phyloP scores from a whole-genome alignment of 2,113 vertebrate genomes.

The Bothrops jararaca region DNA sequence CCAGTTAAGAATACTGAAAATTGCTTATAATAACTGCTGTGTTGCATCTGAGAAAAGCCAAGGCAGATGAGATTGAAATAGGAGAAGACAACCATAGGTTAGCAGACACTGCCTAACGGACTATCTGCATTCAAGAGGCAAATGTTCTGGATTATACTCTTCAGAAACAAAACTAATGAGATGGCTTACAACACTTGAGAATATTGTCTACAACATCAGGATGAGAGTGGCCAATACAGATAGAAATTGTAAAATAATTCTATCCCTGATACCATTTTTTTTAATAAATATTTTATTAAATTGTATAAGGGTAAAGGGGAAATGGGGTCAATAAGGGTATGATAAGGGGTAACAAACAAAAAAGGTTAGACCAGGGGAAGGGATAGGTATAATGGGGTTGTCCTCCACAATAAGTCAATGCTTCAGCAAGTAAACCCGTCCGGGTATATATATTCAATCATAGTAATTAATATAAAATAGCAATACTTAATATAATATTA shows the following conservation, averaged over 20 bases:
- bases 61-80: background rate
- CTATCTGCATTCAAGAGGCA: background rate
- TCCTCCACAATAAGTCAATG: no score
- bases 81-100: background rate
- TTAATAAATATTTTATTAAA: no score
- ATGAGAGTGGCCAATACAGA: background rate
- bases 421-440: no score
- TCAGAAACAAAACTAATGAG: background rate
- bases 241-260: background rate
- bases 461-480: no score
- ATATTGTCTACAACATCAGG: background rate
- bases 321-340: no score
- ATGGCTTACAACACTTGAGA: background rate
- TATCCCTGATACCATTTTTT: background rate
- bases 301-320: no score
- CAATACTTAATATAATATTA: no score
- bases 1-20: background rate
- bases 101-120: background rate
- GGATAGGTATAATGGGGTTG: no score
- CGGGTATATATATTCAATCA: no score
- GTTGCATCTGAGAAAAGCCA: background rate
- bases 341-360: no score
- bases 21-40: background rate
- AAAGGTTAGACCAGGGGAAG: no score
- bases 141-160: background rate